A percentile compares a stretch with the other conserved stretches of the same genome.
Evolutionary conservation across 2,113 vertebrate genomes (phyloP).

Genomic region (Pseudorectes ferrugineus): DNA sequence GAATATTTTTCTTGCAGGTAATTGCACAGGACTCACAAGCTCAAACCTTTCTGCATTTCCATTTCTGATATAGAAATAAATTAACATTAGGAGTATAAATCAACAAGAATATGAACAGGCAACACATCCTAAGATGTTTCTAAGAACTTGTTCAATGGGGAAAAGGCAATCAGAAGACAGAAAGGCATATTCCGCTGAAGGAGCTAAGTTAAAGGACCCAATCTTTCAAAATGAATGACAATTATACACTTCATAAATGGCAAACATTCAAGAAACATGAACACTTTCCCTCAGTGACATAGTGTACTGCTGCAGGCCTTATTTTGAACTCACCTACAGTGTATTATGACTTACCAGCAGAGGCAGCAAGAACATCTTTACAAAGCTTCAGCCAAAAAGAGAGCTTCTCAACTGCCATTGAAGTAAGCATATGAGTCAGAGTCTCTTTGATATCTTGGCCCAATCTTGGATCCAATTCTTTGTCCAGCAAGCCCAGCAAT

Average conservation of each 20-base stretch:
- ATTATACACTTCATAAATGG: not conserved
- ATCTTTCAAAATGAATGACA: not conserved
- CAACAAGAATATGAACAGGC: not conserved
- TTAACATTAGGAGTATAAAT: not conserved
- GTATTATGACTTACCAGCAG: slow-evolving; percentile 75
- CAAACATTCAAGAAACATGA: not conserved
- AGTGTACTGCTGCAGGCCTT: not conserved
- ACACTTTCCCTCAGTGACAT: not conserved
- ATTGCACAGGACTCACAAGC: not conserved
- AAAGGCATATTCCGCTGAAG: not conserved
- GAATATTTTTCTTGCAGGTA: not conserved
- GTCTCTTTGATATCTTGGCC: slow-evolving; percentile 87
- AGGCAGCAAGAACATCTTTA: slow-evolving; percentile 91
- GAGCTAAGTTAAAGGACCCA: not conserved
- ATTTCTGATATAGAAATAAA: not conserved
- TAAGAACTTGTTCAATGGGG: not conserved
- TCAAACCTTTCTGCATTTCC: not conserved
- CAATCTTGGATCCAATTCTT: slow-evolving; percentile 81
- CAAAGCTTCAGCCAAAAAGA: slow-evolving; percentile 92
- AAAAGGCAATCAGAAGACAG: not conserved
- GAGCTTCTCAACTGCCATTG: slow-evolving; percentile 81
- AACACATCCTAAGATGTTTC: not conserved
- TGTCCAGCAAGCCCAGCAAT: slow-evolving; percentile 86
- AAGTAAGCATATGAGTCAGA: slow-evolving; percentile 85
- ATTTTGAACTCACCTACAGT: not conserved